These are phyloP conservation scores for Pygocentrus nattereri DNA, from an alignment of 2,797 vertebrate species.

Conservation along the genomic window DNA sequence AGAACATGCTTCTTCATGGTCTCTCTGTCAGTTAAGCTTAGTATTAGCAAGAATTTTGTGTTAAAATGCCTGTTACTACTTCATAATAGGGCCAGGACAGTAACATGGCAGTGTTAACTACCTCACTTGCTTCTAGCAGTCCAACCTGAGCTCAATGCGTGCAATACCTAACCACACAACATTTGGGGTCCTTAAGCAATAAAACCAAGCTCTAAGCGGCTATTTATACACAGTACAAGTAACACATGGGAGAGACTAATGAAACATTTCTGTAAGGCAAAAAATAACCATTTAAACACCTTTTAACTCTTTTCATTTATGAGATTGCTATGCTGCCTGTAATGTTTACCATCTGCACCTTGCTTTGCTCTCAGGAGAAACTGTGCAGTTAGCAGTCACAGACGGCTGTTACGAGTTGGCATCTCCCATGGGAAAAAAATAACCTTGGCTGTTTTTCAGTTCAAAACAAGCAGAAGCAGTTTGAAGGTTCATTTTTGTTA, in stretches of 20 bases:
- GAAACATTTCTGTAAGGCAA: constrained; percentile 54
- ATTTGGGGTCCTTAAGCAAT: neutral
- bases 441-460: constrained; percentile 23
- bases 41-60: neutral
- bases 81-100: neutral
- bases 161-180: constrained; percentile 21
- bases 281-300: constrained; percentile 61
- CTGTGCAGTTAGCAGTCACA: constrained; percentile 54
- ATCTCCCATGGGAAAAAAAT: constrained; percentile 61
- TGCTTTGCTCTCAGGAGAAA: constrained; percentile 41
- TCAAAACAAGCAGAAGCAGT: constrained; percentile 43
- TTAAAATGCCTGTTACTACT: neutral
- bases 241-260: constrained; percentile 50
- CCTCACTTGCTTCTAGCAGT: constrained; percentile 11
- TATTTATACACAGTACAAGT: constrained; percentile 35
- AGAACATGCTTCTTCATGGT: neutral
- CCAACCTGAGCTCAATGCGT: constrained; percentile 35
- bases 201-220: constrained; percentile 14
- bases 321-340: constrained; percentile 55
- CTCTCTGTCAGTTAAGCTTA: neutral
- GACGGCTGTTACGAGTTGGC: constrained; percentile 40
- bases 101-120: constrained; percentile 26
- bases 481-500: constrained; percentile 49
- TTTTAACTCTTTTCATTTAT: constrained; percentile 60
- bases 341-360: constrained; percentile 74